phyloP scores from a whole-genome alignment of 1,140 invertebrate species.

The Luehdorfia chinensis region DNA sequence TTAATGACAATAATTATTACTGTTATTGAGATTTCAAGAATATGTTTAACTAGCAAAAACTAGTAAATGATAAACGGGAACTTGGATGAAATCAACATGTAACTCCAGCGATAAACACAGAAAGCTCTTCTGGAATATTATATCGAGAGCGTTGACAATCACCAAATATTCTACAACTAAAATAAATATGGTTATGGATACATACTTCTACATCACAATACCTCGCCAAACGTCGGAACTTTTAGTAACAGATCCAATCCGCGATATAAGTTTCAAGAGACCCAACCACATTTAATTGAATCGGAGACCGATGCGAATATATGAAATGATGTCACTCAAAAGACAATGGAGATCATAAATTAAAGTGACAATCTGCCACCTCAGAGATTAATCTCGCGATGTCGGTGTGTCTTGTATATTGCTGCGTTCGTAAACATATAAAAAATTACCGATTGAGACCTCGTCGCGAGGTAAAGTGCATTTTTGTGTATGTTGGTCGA shows the following conservation, averaged over 20 bases:
- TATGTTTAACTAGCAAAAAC: background rate
- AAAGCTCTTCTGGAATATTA: conserved; percentile 13
- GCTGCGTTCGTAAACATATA: conserved; percentile 50
- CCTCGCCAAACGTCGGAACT: too few relatives aligned
- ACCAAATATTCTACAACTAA: conserved; percentile 12
- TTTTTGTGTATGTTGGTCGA: conserved; percentile 65
- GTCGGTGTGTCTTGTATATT: conserved; percentile 56
- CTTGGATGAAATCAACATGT: conserved; percentile 10
- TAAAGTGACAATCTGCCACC: conserved; percentile 68
- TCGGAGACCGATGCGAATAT: conserved; percentile 44
- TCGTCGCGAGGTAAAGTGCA: conserved; percentile 62
- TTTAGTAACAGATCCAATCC: too few relatives aligned
- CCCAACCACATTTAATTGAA: conserved; percentile 40
- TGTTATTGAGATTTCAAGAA: conserved; percentile 6
- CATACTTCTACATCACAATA: too few relatives aligned
- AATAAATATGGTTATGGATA: too few relatives aligned
- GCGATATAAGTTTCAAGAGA: conserved; percentile 18
- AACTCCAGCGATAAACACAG: conserved; percentile 9
- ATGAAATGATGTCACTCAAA: conserved; percentile 58
- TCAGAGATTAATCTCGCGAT: conserved; percentile 69
- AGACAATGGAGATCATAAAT: conserved; percentile 73
- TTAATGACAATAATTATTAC: conserved; percentile 8
- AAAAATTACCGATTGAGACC: conserved; percentile 67
- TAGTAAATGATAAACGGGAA: conserved; percentile 9
- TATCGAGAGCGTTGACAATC: conserved; percentile 7